Evolutionary conservation across 2,797 vertebrate species (phyloP), one percentile per base, ranked within the genome.

Genomic region (Gallinago solitaria): DNA sequence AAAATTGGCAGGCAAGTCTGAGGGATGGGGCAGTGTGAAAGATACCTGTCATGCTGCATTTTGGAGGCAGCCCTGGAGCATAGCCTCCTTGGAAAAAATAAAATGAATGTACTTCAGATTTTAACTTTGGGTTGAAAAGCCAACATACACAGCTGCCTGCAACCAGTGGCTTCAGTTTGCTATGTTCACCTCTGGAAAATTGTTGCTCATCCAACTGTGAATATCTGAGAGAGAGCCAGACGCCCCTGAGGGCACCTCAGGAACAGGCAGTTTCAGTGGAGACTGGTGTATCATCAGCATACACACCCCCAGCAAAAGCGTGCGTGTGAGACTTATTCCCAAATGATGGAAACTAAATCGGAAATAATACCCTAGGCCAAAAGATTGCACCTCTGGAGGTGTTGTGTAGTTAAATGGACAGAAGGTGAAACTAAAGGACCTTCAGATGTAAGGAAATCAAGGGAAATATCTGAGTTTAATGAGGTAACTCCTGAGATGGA

Each of bases 111-210:
- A 75, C 64, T 91, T 96, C 68, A 89, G 75, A 83, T 87, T 90
- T 94, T 76, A 86, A 76, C 84, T 93, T 54, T 78, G 68, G 28
- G 54, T 95, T 84, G 86, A 96, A 95, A 96, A 94, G 95, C 90
- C 95, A 94, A 91, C 83, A 82, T 89, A 89, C 84, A 80, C 90
- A 94, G 70, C 76, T 88, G 79, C 77, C 70, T 93, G 70, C 53
- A 92, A 90, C 53, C 61, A 71, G 64, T 74, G 71, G 59, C 48
- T 95, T 96, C 74, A 78, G 88, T 94, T 91, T 97, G 78, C 78
- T 95, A 3, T 89, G 89, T 57, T 96, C 91, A 92, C 60, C 56
- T 94, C 93, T 94, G 91, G 96, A 96, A 96, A 96, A 96, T 93
- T 96, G 93, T 80, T 96, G 91, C 80, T 95, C 75, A 88, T 83